Percentiles rank a stretch among this genome's conserved stretches.
phyloP scores from a whole-genome alignment of 2,797 vertebrate species.

The Trichosurus vulpecula region DNA sequence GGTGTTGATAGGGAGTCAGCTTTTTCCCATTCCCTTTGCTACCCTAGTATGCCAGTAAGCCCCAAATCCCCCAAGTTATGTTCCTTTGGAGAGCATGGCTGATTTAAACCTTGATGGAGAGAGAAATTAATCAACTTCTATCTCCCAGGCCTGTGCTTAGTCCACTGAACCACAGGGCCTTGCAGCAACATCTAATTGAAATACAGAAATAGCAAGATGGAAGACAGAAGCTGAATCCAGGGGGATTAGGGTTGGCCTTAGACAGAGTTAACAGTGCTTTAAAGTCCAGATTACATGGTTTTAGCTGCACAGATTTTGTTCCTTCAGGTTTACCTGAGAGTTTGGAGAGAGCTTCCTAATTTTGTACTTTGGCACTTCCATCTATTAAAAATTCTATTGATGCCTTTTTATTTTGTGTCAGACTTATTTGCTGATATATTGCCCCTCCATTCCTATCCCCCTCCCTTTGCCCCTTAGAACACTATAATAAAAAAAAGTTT shows the following conservation, averaged over 20 bases:
- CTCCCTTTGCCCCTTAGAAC: neutral
- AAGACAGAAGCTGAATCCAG: neutral
- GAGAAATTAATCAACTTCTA: conserved; percentile 61
- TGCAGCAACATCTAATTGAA: neutral
- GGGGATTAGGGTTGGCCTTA: neutral
- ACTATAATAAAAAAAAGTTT: neutral
- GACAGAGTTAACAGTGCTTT: neutral
- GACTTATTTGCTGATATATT: neutral
- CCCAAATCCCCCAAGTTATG: conserved; percentile 15
- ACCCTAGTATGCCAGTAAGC: conserved; percentile 10
- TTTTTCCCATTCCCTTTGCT: conserved; percentile 22
- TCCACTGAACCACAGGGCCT: neutral
- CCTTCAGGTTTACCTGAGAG: neutral
- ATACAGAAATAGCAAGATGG: neutral
- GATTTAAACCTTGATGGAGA: conserved; percentile 49
- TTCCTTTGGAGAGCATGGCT: conserved; percentile 29
- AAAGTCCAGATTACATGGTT: neutral
- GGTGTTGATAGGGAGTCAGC: neutral
- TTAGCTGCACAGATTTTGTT: neutral
- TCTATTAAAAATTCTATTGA: neutral
- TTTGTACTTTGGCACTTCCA: neutral
- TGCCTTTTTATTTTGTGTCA: neutral
- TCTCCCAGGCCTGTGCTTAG: conserved; percentile 36
- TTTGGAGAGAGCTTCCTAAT: neutral
- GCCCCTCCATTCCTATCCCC: neutral